phyloP scores from a whole-genome alignment of 2,113 vertebrate species.

The Ameiurus melas region DNA sequence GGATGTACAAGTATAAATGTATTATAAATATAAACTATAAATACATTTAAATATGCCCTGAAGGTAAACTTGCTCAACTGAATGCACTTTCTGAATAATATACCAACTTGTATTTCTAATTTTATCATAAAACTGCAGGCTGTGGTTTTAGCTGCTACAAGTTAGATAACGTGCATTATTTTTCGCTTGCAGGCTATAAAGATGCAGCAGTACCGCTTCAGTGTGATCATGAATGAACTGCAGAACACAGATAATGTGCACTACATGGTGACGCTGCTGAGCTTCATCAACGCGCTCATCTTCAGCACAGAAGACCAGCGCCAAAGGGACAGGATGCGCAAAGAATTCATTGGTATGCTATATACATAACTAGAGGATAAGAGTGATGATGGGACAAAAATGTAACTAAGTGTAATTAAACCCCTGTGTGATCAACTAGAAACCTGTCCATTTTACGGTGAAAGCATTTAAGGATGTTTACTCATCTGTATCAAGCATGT shows the following conservation, averaged over 20 bases:
- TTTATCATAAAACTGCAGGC: not conserved
- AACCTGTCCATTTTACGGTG: not conserved
- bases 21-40: not conserved
- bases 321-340: constrained; percentile 83
- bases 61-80: not conserved
- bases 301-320: constrained; percentile 86
- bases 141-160: not conserved
- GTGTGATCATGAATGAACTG: constrained; percentile 90
- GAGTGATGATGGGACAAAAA: not conserved
- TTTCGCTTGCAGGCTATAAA: constrained; percentile 78
- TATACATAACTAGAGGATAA: not conserved
- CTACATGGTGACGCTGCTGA: constrained; percentile 90
- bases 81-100: not conserved
- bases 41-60: not conserved
- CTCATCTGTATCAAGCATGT: not conserved
- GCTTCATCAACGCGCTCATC: constrained; percentile 92
- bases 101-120: not conserved
- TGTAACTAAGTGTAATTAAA: not conserved
- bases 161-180: not conserved
- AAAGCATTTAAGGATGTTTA: not conserved
- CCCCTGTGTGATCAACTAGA: not conserved
- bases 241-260: constrained; percentile 86
- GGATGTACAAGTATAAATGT: not conserved
- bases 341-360: constrained; percentile 88
- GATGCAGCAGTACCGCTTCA: constrained; percentile 95